Evolutionary conservation across 2,888 invertebrate genomes (phyloP).

Genomic region (Harpalus rufipes): DNA sequence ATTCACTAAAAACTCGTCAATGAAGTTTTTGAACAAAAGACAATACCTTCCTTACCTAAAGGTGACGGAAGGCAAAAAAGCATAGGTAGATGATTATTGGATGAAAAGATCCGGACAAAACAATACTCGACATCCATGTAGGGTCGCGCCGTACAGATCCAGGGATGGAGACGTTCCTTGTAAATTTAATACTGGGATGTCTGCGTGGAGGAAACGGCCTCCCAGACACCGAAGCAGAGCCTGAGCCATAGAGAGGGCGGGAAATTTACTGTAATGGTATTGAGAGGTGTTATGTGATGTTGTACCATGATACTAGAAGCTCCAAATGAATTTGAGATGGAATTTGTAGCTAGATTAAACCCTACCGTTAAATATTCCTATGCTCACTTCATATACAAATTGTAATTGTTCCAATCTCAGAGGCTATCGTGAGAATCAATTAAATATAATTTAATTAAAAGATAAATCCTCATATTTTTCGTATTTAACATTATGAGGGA

Average conservation of each 20-base stretch:
- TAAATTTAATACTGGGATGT: constrained; percentile 24
- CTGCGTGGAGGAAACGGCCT: constrained; percentile 8
- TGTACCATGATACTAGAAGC: neutral
- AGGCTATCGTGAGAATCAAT: neutral
- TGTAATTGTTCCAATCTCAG: neutral
- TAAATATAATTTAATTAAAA: neutral
- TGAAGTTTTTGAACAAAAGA: too few species aligned
- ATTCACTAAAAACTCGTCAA: too few species aligned
- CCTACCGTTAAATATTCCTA: neutral
- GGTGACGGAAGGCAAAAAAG: too few species aligned
- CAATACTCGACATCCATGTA: neutral
- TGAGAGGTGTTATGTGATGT: constrained; percentile 4
- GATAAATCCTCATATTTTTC: neutral
- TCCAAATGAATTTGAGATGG: neutral
- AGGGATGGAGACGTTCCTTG: neutral
- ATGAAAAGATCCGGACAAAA: neutral
- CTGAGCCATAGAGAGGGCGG: neutral
- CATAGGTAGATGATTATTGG: neutral
- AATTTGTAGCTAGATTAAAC: constrained; percentile 12
- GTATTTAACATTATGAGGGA: too few species aligned
- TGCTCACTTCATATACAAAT: neutral
- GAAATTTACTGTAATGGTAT: constrained; percentile 10
- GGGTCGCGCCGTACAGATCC: neutral
- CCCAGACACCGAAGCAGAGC: neutral
- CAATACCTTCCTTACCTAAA: too few species aligned